Base-by-base conservation (phyloP, 2,113 vertebrate species). In the Microcebus ravelobensis region DNA sequence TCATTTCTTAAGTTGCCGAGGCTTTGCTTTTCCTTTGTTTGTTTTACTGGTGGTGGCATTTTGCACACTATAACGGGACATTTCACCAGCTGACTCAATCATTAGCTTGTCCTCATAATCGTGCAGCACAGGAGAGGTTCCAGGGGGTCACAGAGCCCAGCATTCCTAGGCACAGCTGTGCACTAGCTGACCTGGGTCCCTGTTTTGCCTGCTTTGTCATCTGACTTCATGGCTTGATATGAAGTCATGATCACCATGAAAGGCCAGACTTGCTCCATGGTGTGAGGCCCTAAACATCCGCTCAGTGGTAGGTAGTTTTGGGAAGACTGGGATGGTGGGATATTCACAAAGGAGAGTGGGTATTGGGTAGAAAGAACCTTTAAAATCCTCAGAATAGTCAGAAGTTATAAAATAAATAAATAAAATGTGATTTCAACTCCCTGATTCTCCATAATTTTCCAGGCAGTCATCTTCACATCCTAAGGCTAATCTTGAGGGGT, bases 401-500 rank as follows among this genome's bases (percentile, higher is more conserved):
- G 65, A 93, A 84, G 29, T 59, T 1, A 36, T 4, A 36, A 52
- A 36, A 63, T 59, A 89, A 77, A 34, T 20, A 63, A 63, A 67
- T 67, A 67, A 57, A 2, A 39, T 27, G 29, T 68, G 31, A 76
- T 65, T 93, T 84, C 85, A 94, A 42, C 42, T 74, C 52, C 63
- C 29, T 59, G 14, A 74, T 8, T 70, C 57, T 39, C 29, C 18
- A 15, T 63, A 15, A n/a, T 89, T 61, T 94, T 79, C 61, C 13
- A 89, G 50, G 36, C 52, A 91, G 79, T 65, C 93, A 45, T 79
- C 50, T 90, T 76, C n/a, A 18, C 61, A 67, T 25, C 91, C 52
- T 63, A 74, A 61, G 55, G 65, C 31, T 39, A 73, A 29, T 63
- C 81, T 29, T n/a, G 15, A 63, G 31, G 23, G 52, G 23, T 48